A percentile compares a stretch with the other conserved stretches of the same genome.
phyloP scores from a whole-genome alignment of 2,888 invertebrate genomes.

The Blastobasis adustella region DNA sequence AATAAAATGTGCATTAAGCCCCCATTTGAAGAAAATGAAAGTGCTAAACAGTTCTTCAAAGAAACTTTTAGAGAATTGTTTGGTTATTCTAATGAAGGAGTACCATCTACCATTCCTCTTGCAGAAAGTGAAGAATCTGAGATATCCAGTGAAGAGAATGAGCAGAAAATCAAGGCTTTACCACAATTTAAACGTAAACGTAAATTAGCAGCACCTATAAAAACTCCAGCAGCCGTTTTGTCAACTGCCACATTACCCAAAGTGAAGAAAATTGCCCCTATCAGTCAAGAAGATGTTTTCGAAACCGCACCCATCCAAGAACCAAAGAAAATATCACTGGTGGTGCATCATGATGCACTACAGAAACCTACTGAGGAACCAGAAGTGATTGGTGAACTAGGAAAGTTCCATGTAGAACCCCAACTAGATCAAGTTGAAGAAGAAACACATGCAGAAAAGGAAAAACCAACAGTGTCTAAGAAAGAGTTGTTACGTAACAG shows the following conservation, averaged over 20 bases:
- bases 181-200: constrained; percentile 49
- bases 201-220: constrained; percentile 47
- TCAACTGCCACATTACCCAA: constrained; percentile 36
- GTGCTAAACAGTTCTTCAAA: constrained; percentile 44
- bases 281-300: constrained; percentile 55
- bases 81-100: constrained; percentile 17
- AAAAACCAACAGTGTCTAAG: constrained; percentile 69
- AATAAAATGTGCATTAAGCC: constrained; percentile 93
- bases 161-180: constrained; percentile 25
- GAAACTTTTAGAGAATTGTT: constrained; percentile 47
- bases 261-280: constrained; percentile 32
- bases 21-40: constrained; percentile 80
- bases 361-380: constrained; percentile 42
- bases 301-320: constrained; percentile 50
- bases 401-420: constrained; percentile 54
- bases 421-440: constrained; percentile 26
- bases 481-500: constrained; percentile 80
- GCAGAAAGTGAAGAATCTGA: constrained; percentile 59
- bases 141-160: constrained; percentile 55
- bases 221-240: constrained; percentile 36
- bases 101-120: constrained; percentile 28
- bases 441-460: constrained; percentile 26
- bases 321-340: constrained; percentile 58
- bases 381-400: constrained; percentile 56
- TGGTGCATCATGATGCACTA: constrained; percentile 53